These are phyloP conservation scores for Hafferia zeledoni DNA, from an alignment of 2,797 vertebrate species.

Conservation along the genomic window DNA sequence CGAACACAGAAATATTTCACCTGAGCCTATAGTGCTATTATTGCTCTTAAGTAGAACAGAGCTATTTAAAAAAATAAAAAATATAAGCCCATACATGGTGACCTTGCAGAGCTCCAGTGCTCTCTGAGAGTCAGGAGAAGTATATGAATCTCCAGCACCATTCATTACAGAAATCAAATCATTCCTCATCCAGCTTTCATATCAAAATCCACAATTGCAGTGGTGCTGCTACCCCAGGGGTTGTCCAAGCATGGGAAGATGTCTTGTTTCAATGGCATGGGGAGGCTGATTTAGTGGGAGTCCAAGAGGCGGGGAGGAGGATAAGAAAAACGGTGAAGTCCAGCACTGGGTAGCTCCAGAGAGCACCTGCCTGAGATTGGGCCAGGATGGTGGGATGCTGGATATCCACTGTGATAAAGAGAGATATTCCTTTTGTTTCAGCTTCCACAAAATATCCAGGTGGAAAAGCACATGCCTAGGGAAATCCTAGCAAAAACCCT, in stretches of 20 bases:
- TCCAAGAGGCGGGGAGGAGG: not conserved
- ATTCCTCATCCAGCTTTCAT: conserved; percentile 10
- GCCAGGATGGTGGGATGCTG: too few species aligned
- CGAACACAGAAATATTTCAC: conserved; percentile 83
- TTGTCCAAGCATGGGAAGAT: not conserved
- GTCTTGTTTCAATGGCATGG: not conserved
- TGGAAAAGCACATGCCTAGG: not conserved
- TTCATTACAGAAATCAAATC: conserved; percentile 29
- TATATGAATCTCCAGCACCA: not conserved
- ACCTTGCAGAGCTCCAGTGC: conserved; percentile 74
- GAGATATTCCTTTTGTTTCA: not conserved
- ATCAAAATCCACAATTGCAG: not conserved
- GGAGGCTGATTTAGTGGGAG: not conserved
- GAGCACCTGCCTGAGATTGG: not conserved
- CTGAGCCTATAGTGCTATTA: conserved; percentile 61
- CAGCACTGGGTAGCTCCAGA: not conserved
- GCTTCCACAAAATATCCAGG: not conserved
- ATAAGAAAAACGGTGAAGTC: not conserved
- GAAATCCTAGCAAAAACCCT: not conserved
- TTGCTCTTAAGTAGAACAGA: conserved; percentile 65
- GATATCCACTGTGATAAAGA: not conserved
- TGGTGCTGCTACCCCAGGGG: not conserved
- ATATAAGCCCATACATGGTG: conserved; percentile 42
- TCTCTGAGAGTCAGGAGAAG: conserved; percentile 13
- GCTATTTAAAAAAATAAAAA: conserved; percentile 66